Percentiles rank a stretch among this genome's conserved stretches.
Conservation (phyloP, 2,113 vertebrate genomes). For the Syngnathus floridae region DNA sequence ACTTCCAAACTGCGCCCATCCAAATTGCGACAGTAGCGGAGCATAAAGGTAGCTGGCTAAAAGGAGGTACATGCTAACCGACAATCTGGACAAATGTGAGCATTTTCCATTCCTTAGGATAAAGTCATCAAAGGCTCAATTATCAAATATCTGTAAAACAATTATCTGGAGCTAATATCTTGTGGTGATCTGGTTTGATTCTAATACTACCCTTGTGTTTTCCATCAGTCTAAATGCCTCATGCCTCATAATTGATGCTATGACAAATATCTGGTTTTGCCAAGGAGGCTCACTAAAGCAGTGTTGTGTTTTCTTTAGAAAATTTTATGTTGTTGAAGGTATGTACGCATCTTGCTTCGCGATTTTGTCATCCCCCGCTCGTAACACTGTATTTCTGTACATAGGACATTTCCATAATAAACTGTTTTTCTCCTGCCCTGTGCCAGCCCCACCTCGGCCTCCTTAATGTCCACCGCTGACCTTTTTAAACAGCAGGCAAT, state of each 20-base stretch:
- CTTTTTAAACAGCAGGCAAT: constrained; percentile 28
- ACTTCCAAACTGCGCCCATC: background rate
- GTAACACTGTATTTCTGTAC: background rate
- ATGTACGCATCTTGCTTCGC: background rate
- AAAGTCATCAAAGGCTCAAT: background rate
- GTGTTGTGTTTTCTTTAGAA: too few species aligned
- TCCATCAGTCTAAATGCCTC: background rate
- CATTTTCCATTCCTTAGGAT: background rate
- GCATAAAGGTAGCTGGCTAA: background rate
- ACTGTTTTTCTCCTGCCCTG: background rate
- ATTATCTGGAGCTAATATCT: too few species aligned
- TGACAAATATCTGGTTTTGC: too few species aligned
- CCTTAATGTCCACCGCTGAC: constrained; percentile 7
- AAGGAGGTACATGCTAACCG: background rate
- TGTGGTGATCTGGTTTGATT: too few species aligned
- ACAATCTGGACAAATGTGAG: background rate
- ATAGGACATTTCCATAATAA: background rate
- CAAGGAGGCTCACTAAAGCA: too few species aligned
- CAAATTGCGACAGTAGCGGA: background rate
- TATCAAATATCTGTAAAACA: background rate
- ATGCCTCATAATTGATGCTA: background rate
- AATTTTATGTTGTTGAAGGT: too few species aligned
- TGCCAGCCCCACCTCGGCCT: background rate
- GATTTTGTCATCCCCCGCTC: background rate
- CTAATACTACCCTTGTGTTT: too few species aligned